Percentiles rank a stretch among this genome's conserved stretches.
Conservation (phyloP, 1,140 invertebrate genomes). For the Panagrolaimus sp. region DNA sequence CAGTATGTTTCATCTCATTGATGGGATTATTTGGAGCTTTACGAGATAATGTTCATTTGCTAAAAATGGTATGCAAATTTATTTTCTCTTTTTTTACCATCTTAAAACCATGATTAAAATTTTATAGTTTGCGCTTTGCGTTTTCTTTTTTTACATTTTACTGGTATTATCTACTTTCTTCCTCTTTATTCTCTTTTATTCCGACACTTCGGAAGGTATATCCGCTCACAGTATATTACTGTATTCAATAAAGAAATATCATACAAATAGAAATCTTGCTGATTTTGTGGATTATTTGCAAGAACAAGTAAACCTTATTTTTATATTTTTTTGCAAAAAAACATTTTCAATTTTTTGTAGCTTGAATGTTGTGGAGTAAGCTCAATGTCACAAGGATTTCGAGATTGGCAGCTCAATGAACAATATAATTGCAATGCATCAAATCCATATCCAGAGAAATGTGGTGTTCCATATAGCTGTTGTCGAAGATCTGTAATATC, state of each 20-base stretch:
- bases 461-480: constrained; percentile 58
- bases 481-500: constrained; percentile 51
- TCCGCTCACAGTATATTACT: constrained; percentile 43
- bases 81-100: neutral
- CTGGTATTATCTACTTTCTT: constrained; percentile 50
- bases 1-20: constrained; percentile 47
- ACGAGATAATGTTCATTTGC: constrained; percentile 53
- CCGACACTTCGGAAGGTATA: constrained; percentile 51
- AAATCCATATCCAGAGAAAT: constrained; percentile 58
- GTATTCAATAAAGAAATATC: constrained; percentile 50
- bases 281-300: constrained; percentile 57
- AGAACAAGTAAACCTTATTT: constrained; percentile 44
- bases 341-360: constrained; percentile 36
- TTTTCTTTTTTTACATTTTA: constrained; percentile 52
- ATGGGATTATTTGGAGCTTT: constrained; percentile 50
- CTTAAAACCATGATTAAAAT: constrained; percentile 20
- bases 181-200: constrained; percentile 57
- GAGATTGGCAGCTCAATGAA: constrained; percentile 57
- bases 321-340: constrained; percentile 7
- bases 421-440: constrained; percentile 54
- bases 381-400: constrained; percentile 50
- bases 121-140: constrained; percentile 52
- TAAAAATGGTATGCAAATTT: constrained; percentile 52
- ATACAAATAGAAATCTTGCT: constrained; percentile 49
- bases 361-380: constrained; percentile 58